Conservation (phyloP, 2,797 vertebrate genomes). For the Ctenopoma kingsleyae region DNA sequence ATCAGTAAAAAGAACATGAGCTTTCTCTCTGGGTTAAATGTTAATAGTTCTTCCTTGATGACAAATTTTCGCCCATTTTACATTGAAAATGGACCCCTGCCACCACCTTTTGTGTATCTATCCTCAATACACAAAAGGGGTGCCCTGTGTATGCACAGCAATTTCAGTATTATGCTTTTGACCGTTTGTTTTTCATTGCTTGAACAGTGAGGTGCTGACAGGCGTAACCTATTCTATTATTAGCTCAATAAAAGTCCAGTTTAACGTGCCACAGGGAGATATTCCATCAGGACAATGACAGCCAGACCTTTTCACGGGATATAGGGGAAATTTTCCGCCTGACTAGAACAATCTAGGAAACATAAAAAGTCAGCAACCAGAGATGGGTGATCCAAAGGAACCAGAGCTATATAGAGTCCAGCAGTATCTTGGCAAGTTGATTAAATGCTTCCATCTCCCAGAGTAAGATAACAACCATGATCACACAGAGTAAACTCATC, state of each 20-base stretch:
- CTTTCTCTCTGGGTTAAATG: conserved; percentile 9
- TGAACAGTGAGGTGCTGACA: conserved; percentile 83
- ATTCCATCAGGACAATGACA: conserved; percentile 85
- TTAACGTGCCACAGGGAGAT: conserved; percentile 84
- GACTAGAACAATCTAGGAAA: conserved; percentile 74
- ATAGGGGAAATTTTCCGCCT: conserved; percentile 72
- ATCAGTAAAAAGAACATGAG: conserved; percentile 7
- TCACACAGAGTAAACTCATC: conserved; percentile 29
- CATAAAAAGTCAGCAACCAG: conserved; percentile 70
- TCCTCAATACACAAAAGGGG: conserved; percentile 52
- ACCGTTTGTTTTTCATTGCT: conserved; percentile 76
- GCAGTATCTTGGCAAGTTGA: conserved; percentile 30
- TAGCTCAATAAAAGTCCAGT: conserved; percentile 84
- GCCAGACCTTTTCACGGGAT: conserved; percentile 82
- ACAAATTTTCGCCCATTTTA: conserved; percentile 40
- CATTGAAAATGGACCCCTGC: conserved; percentile 32
- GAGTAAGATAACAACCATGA: conserved; percentile 17
- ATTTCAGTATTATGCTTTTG: conserved; percentile 60
- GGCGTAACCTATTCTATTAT: conserved; percentile 87
- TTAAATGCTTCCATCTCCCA: conserved; percentile 38
- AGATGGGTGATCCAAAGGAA: conserved; percentile 46
- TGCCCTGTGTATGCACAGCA: conserved; percentile 38
- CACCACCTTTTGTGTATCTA: conserved; percentile 24
- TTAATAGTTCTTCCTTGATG: conserved; percentile 2
- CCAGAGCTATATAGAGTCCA: conserved; percentile 19